Evolutionary conservation across 2,797 vertebrate species (phyloP).

Genomic region (Mallotus villosus): DNA sequence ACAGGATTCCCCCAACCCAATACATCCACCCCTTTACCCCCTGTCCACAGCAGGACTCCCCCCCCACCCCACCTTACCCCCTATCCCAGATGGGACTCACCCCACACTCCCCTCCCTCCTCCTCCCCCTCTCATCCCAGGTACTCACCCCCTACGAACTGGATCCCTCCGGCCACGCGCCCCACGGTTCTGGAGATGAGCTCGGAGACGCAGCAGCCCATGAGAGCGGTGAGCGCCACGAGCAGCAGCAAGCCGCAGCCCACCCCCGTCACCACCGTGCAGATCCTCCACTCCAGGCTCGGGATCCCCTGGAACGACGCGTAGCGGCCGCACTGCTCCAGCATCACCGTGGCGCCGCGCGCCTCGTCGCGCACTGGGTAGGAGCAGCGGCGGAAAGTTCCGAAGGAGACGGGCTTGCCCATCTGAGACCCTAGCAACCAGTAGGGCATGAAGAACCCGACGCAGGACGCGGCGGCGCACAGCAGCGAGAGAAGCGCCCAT

Average conservation of each 20-base stretch:
- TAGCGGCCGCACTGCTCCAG: slow-evolving; percentile 98
- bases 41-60: too few relatives aligned
- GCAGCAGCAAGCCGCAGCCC: slow-evolving; percentile 92
- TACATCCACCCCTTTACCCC: background rate
- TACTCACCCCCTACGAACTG: slow-evolving; percentile 96
- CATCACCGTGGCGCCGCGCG: slow-evolving; percentile 89
- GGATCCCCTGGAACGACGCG: slow-evolving; percentile 93
- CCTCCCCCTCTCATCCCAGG: background rate
- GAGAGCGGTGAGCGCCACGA: slow-evolving; percentile 92
- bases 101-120: background rate
- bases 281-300: slow-evolving; percentile 93
- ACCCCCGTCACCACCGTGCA: slow-evolving; percentile 93
- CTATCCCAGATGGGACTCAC: background rate
- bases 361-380: slow-evolving; percentile 92
- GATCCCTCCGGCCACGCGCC: slow-evolving; percentile 93
- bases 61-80: background rate
- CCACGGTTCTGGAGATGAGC: slow-evolving; percentile 94
- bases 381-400: slow-evolving; percentile 96
- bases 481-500: slow-evolving; percentile 92
- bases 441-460: slow-evolving; percentile 99
- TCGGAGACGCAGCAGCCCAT: slow-evolving; percentile 98
- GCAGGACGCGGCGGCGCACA: slow-evolving; percentile 87
- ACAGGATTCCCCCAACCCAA: background rate
- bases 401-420: slow-evolving; percentile 94
- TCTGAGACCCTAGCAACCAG: slow-evolving; percentile 92